A percentile compares a stretch with the other conserved stretches of the same genome.
phyloP scores from a whole-genome alignment of 92 coral and sea anemone genomes.

The Palythoa caribaeorum region DNA sequence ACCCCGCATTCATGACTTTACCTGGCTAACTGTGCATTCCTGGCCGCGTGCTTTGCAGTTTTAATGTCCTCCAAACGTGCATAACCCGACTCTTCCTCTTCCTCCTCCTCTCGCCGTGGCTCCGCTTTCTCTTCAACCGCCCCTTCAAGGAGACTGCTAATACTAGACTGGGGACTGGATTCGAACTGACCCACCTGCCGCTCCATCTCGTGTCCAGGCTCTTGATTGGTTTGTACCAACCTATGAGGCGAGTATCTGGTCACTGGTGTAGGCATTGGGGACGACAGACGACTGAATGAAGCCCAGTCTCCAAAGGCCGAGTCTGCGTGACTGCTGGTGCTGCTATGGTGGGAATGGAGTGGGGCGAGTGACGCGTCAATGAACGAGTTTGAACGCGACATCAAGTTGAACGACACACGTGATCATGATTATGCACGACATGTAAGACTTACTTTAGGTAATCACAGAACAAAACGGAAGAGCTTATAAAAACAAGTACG shows the following conservation, averaged over 20 bases:
- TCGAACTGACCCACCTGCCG: slow-evolving; percentile 51
- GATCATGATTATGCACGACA: slow-evolving; percentile 33
- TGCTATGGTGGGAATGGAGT: slow-evolving; percentile 73
- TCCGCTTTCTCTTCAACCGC: slow-evolving; percentile 45
- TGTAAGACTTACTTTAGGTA: background rate
- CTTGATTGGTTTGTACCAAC: slow-evolving; percentile 55
- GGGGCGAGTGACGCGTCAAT: slow-evolving; percentile 46
- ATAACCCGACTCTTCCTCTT: slow-evolving; percentile 87
- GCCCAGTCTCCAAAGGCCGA: slow-evolving; percentile 81
- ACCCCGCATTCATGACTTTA: background rate
- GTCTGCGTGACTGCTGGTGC: slow-evolving; percentile 82
- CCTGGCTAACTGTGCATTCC: slow-evolving; percentile 47
- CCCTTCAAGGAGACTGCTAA: slow-evolving; percentile 53
- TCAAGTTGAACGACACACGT: slow-evolving; percentile 39
- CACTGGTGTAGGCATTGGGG: slow-evolving; percentile 72
- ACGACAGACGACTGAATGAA: slow-evolving; percentile 57
- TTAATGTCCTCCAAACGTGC: slow-evolving; percentile 88
- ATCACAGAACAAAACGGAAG: background rate
- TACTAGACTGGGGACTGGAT: slow-evolving; percentile 52
- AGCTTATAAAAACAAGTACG: too few species aligned
- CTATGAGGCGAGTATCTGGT: slow-evolving; percentile 65
- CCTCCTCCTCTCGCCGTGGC: slow-evolving; percentile 67
- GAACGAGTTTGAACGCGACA: slow-evolving; percentile 39
- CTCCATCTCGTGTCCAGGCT: slow-evolving; percentile 27
- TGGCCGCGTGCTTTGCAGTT: slow-evolving; percentile 43